phyloP scores from a whole-genome alignment of 2,888 invertebrate species.

The Nemotelus pantherinus region DNA sequence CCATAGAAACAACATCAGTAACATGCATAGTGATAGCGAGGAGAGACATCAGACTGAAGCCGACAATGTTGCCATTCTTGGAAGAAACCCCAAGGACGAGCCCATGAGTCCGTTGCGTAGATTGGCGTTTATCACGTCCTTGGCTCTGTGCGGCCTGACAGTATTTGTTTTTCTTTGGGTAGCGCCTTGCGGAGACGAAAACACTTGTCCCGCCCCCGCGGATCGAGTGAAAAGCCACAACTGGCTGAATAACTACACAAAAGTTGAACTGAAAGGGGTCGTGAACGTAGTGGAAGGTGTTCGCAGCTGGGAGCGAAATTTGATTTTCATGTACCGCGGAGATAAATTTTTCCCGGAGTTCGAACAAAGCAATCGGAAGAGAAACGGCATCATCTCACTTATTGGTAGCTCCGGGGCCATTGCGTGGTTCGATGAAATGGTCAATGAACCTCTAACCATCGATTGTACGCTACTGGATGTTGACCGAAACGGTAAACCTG shows the following conservation, averaged over 20 bases:
- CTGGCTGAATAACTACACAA: constrained; percentile 75
- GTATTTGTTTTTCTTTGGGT: constrained; percentile 80
- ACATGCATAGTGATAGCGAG: constrained; percentile 62
- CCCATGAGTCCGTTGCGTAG: constrained; percentile 75
- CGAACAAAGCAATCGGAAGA: constrained; percentile 62
- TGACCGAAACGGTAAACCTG: constrained; percentile 75
- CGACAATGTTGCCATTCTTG: constrained; percentile 63
- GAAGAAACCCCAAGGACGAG: constrained; percentile 65
- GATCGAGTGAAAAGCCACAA: constrained; percentile 72
- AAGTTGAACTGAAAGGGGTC: constrained; percentile 75
- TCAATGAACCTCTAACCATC: constrained; percentile 75
- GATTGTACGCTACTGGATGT: constrained; percentile 80
- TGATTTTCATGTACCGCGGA: constrained; percentile 79
- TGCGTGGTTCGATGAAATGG: constrained; percentile 78
- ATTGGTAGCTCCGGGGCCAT: constrained; percentile 76
- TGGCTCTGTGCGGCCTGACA: constrained; percentile 76
- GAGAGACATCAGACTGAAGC: constrained; percentile 59
- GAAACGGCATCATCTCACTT: constrained; percentile 74
- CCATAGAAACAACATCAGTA: constrained; percentile 57
- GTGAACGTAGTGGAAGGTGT: constrained; percentile 76
- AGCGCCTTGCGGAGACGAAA: constrained; percentile 77
- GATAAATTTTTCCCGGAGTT: constrained; percentile 71
- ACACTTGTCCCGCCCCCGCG: constrained; percentile 70
- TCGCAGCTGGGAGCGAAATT: constrained; percentile 72
- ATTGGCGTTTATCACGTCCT: constrained; percentile 75